A percentile compares a stretch with the other conserved stretches of the same genome.
phyloP scores from a whole-genome alignment of 1,140 invertebrate species.

The Medauroidea extradentata region DNA sequence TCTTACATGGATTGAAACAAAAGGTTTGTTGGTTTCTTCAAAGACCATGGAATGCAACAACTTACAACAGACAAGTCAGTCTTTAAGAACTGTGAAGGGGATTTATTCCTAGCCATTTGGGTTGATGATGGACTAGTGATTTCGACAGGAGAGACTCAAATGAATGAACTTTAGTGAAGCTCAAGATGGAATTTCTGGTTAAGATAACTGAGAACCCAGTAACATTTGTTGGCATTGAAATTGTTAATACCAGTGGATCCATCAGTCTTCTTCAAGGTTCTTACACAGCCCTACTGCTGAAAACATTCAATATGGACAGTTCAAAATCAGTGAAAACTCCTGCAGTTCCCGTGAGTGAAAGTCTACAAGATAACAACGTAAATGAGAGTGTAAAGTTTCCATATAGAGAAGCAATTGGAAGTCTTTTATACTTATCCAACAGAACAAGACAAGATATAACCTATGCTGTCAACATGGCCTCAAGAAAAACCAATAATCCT shows the following conservation, averaged over 20 bases:
- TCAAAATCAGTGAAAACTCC: constrained; percentile 21
- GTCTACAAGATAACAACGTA: not conserved
- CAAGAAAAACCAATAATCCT: constrained; percentile 25
- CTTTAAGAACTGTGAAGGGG: no score
- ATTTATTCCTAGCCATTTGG: no score
- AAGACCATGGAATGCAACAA: no score
- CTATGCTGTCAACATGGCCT: constrained; percentile 31
- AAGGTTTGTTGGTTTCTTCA: not conserved
- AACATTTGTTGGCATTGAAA: no score
- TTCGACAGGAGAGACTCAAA: no score
- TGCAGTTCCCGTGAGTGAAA: not conserved
- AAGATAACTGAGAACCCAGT: no score
- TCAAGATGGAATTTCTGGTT: no score
- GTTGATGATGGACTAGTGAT: no score
- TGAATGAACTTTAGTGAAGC: no score
- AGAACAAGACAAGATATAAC: constrained; percentile 38
- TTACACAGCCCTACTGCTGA: constrained; percentile 21
- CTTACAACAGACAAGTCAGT: no score
- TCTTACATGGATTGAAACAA: constrained; percentile 42
- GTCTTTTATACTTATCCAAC: constrained; percentile 36
- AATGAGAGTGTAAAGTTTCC: constrained; percentile 12
- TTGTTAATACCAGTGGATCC: no score
- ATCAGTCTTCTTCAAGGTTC: constrained; percentile 20
- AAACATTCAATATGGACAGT: constrained; percentile 22
- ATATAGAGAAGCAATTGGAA: constrained; percentile 29